phyloP scores from a whole-genome alignment of 2,888 invertebrate species.

The Heliconius sara region DNA sequence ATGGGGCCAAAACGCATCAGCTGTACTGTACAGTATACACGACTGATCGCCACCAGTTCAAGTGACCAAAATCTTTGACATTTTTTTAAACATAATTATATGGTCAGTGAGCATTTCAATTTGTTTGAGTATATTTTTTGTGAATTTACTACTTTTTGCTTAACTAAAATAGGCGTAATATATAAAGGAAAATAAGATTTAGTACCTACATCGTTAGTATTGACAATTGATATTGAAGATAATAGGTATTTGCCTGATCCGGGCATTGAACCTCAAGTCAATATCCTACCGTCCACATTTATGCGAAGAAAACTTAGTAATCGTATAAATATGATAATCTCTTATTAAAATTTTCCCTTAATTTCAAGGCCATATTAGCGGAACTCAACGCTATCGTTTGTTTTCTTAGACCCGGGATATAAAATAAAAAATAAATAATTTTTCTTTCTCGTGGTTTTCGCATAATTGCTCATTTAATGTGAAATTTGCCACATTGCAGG shows the following conservation, averaged over 20 bases:
- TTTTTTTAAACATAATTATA: conserved; percentile 10
- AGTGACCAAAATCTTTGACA: not conserved
- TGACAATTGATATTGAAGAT: not conserved
- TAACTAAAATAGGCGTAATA: not conserved
- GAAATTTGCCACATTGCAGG: not conserved
- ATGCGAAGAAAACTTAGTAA: too few species aligned
- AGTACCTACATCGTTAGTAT: too few species aligned
- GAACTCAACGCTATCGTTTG: not conserved
- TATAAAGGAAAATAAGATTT: not conserved
- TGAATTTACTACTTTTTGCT: not conserved
- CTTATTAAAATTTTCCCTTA: not conserved
- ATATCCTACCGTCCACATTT: not conserved
- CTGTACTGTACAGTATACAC: not conserved
- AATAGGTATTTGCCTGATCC: not conserved
- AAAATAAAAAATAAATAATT: too few species aligned
- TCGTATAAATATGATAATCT: not conserved
- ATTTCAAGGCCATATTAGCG: not conserved
- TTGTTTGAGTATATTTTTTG: not conserved
- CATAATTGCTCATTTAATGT: not conserved
- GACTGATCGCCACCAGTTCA: not conserved
- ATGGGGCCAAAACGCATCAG: not conserved
- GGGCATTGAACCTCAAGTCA: not conserved
- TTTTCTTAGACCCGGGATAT: not conserved
- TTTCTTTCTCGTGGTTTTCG: too few species aligned
- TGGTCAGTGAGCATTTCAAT: conserved; percentile 16